Evolutionary conservation across 1,140 invertebrate species (phyloP).

Genomic region (Cecropterus lyciades): DNA sequence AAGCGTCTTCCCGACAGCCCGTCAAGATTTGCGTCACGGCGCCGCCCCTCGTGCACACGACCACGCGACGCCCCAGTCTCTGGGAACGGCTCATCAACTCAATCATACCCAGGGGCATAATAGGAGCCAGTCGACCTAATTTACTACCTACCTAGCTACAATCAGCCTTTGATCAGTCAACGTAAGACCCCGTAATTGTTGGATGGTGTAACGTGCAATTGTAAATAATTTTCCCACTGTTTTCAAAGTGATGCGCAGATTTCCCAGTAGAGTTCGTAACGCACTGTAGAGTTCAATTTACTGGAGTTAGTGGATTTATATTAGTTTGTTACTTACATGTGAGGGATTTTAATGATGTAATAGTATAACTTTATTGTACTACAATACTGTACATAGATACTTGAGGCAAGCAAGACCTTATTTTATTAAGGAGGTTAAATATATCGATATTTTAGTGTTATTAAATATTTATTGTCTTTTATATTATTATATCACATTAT

Average conservation of each 20-base stretch:
- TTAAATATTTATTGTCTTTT: too few relatives aligned
- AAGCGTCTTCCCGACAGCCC: conserved; percentile 47
- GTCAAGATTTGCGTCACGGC: conserved; percentile 62
- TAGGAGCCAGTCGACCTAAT: conserved; percentile 18
- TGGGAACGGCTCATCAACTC: conserved; percentile 60
- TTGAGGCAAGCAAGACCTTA: too few relatives aligned
- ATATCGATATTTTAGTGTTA: too few relatives aligned
- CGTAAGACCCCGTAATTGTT: conserved; percentile 18
- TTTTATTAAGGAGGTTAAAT: too few relatives aligned
- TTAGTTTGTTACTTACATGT: too few relatives aligned
- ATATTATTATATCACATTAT: too few relatives aligned
- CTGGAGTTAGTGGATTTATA: not conserved
- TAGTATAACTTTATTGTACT: too few relatives aligned
- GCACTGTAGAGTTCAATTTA: not conserved
- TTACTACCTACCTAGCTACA: conserved; percentile 20
- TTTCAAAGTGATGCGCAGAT: conserved; percentile 34
- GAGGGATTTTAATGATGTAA: too few relatives aligned
- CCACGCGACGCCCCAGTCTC: conserved; percentile 52
- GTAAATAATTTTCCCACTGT: conserved; percentile 48
- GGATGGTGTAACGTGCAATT: conserved; percentile 37
- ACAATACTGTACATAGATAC: too few relatives aligned
- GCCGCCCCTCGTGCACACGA: conserved; percentile 47
- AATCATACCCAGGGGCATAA: conserved; percentile 54
- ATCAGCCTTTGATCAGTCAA: conserved; percentile 12
- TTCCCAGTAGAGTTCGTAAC: not conserved